Base-by-base conservation (phyloP, 2,888 invertebrate species). In the Epirrhoe alternata region DNA sequence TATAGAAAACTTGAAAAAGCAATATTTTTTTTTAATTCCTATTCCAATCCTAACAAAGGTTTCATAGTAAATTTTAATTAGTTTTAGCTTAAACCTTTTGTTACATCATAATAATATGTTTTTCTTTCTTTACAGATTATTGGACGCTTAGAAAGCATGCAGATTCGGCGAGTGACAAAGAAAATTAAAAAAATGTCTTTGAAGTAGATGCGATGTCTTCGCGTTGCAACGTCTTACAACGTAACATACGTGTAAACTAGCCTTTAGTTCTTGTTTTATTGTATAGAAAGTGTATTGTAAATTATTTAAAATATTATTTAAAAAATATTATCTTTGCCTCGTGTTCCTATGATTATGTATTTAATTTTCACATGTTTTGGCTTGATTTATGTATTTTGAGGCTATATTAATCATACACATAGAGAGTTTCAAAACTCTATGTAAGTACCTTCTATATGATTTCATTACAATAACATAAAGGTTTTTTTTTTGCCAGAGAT, bases 121-220 rank as follows among this genome's bases (percentile, higher is more conserved):
- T 68, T 82, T 84, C 72, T 74, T 79, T 79, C 78, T 75, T 93
- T 90, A 67, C 94, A 94, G 94, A 94, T 91, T 94, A 94, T 71
- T 94, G 94, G 93, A 93, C 93, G 16, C 80, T 91, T 69, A 83
- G 93, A 76, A 94, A 94, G 81, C 87, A 89, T 70, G 77, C 89
- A 51, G 92, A 93, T 10, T 81, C 86, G 0, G 83, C 87, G 2
- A 92, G 92, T 71, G 93, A 93, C 78, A 93, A 93, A 82, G 93
- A 93, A 81, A 93, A 93, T 71, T 93, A 88, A 77, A 58, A 63
- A 59, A 93, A 93, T 81, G 93, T 92, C 81, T 92, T 92, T 71
- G 56, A 62, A 52, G 31, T 35, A 53, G 0, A 8, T 8, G 30
- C 49, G n/a, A 17, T 2, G 55, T 16, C 54, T 10, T 45, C 24